Evolutionary conservation across 2,888 invertebrate genomes (phyloP), one percentile per base, ranked within the genome.

Genomic region (Mythimna pallens): DNA sequence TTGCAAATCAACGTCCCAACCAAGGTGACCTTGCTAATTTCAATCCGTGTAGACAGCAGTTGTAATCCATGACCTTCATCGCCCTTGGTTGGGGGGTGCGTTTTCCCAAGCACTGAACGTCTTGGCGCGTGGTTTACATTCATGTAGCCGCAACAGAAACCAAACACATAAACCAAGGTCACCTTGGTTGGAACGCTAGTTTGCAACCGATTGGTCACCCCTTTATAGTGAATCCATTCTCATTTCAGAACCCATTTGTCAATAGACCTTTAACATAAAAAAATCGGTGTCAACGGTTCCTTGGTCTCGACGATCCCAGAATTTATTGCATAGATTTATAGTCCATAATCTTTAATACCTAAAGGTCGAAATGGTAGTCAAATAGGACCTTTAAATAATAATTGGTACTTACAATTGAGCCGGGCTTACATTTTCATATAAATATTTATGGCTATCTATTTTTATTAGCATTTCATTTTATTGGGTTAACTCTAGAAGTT

Each of bases 311-410:
- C 36, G 8, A 54, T 54, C 47, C 63, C 14, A 20, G 62, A 73
- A 64, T 79, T 66, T 64, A 79, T 25, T 14, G 57, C 34, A 80
- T 71, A 65, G 58, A 36, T 78, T 79, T 71, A 80, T 59, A 54
- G 50, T 20, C 43, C 30, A 66, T 75, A 30, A 83, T 12, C 17
- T 65, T 82, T 63, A 40, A 52, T 63, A 57, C 58, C 20, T 43
- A 63, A 65, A 66, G 9, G 50, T 63, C 22, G 1, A 6, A 34
- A 57, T 78, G 65, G 30, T 52, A 52, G 17, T 36, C 22, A 50
- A 50, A 47, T 57, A 9, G 64, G 69, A 25, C 20, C 36, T 52
- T 81, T 17, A 63, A 69, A 30, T 61, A 36, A 47, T 73, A 64
- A 80, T 65, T 68, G 58, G 64, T 65, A 50, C 61, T 79, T 36